Conservation (phyloP, 2,888 invertebrate genomes). For the Altica lythri region DNA sequence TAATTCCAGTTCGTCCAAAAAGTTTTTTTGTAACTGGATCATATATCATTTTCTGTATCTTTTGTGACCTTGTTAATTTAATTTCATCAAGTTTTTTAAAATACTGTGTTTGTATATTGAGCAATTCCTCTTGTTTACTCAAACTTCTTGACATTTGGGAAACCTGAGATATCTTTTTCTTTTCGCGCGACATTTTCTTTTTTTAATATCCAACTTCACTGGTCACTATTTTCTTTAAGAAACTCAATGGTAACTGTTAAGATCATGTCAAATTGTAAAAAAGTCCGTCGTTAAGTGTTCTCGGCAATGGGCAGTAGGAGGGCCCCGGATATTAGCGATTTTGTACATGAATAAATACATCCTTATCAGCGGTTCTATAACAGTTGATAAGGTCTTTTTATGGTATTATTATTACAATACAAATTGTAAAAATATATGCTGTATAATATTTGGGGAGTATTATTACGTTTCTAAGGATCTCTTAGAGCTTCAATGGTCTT, state of each 20-base stretch:
- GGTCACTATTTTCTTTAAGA: slow-evolving; percentile 12
- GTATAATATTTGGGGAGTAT: background rate
- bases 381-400: background rate
- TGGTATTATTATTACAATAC: background rate
- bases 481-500: no score
- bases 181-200: slow-evolving; percentile 13
- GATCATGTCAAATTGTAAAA: slow-evolving; percentile 24
- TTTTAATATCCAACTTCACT: slow-evolving; percentile 5
- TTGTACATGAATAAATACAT: slow-evolving; percentile 59
- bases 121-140: slow-evolving; percentile 54
- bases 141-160: slow-evolving; percentile 41
- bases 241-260: slow-evolving; percentile 20
- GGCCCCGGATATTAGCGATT: slow-evolving; percentile 61
- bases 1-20: slow-evolving; percentile 76
- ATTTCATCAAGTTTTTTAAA: slow-evolving; percentile 65
- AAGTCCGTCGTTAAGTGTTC: slow-evolving; percentile 38
- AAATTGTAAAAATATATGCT: background rate
- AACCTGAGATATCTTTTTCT: slow-evolving; percentile 30
- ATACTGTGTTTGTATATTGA: slow-evolving; percentile 59
- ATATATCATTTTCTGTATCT: slow-evolving; percentile 72
- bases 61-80: slow-evolving; percentile 63
- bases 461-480: no score
- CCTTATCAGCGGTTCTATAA: slow-evolving; percentile 53
- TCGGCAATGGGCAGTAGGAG: slow-evolving; percentile 49
- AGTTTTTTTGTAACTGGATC: slow-evolving; percentile 74